phyloP scores from a whole-genome alignment of 1,140 invertebrate genomes.

The Temnothorax curvispinosus region DNA sequence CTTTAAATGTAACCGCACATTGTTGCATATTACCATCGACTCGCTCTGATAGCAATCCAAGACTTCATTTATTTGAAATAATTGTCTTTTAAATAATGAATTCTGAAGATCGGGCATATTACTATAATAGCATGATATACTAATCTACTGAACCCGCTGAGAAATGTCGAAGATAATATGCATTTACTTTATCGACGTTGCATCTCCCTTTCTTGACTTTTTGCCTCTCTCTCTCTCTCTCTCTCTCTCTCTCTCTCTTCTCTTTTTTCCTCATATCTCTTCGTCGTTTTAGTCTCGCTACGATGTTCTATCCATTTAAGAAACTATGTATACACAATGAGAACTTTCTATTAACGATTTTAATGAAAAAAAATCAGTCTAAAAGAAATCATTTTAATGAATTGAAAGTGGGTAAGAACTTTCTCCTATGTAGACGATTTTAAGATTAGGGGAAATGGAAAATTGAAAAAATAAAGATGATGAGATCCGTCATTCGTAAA shows the following conservation, averaged over 20 bases:
- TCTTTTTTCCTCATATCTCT: background rate
- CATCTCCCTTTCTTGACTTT: background rate
- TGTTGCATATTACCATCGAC: background rate
- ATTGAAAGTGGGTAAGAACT: slow-evolving; percentile 3
- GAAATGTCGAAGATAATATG: slow-evolving; percentile 37
- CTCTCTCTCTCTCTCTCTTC: background rate
- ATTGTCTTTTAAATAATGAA: slow-evolving; percentile 30
- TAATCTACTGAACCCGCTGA: slow-evolving; percentile 30
- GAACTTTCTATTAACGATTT: slow-evolving; percentile 8
- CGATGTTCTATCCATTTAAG: background rate
- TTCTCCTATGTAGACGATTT: background rate
- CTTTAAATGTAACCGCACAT: background rate
- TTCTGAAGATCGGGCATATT: slow-evolving; percentile 5
- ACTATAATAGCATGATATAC: background rate
- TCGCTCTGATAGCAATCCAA: background rate
- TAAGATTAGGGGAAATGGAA: background rate
- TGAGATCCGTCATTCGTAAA: background rate
- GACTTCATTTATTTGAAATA: slow-evolving; percentile 10
- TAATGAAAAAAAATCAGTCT: slow-evolving; percentile 35
- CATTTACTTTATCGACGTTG: slow-evolving; percentile 58
- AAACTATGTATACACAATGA: slow-evolving; percentile 6
- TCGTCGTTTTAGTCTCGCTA: background rate
- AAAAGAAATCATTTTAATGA: slow-evolving; percentile 5
- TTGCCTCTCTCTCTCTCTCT: background rate
- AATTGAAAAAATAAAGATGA: slow-evolving; percentile 20